Evolutionary conservation across 2,888 invertebrate species (phyloP), one percentile per base, ranked within the genome.

Genomic region (Candidula unifasciata): DNA sequence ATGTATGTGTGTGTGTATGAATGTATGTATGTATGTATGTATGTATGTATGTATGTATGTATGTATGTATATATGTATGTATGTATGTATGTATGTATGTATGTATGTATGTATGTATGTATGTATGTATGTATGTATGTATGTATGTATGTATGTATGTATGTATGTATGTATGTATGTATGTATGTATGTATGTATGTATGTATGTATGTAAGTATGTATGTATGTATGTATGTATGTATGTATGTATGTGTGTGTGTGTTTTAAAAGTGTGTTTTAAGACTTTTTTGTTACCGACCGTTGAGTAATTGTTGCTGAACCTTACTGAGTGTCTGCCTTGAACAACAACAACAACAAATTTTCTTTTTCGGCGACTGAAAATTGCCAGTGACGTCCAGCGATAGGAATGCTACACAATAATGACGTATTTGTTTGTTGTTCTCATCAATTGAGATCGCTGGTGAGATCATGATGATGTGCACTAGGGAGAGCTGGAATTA

Each of bases 21-120:
- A 73, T 73, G n/a, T 73, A 73, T 73, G n/a, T 73, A 73, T 73
- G n/a, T 73, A 73, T 73, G n/a, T 73, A 37, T 73, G n/a, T 73
- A 73, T 73, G 21, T 73, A 30, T 69, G 30, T 30, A 30, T 69
- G 30, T 30, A 21, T 69, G 30, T 69, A 69, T 69, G 21, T 69
- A 69, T 69, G 6, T 69, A 30, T 69, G 21, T 69, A 30, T 69
- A 30, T 30, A 3, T 69, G 21, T 69, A 69, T 69, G 21, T 71
- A 30, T 71, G 21, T 71, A 71, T 71, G 21, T 71, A 71, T 71
- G 21, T 71, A 71, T 71, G 27, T 71, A 35, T 30, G 21, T 71
- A 71, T 71, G 21, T 71, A 71, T 71, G 21, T 71, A 71, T 71
- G 21, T 71, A 71, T 71, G 21, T 71, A 71, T 71, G 21, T 71